These are phyloP conservation scores for Empidonax traillii DNA, from an alignment of 2,113 vertebrate species.

Conservation along the genomic window DNA sequence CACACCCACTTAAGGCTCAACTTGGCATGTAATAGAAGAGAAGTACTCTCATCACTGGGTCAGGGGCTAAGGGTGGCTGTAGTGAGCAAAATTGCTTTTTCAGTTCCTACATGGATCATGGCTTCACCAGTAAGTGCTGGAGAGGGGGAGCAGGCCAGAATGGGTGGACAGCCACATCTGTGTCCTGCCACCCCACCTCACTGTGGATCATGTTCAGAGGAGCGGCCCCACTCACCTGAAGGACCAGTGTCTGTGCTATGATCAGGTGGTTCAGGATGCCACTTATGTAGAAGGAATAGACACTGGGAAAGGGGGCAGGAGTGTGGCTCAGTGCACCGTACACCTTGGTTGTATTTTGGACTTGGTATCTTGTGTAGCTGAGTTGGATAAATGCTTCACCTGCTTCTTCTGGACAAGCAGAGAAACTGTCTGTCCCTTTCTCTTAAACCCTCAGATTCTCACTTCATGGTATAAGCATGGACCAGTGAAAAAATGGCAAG, in stretches of 20 bases:
- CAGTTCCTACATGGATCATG: fast-evolving
- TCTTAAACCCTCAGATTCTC: not conserved
- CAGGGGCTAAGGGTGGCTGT: not conserved
- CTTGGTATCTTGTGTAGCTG: not conserved
- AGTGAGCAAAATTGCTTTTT: not conserved
- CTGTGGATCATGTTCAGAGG: not conserved
- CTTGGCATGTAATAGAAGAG: not conserved
- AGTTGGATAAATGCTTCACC: not conserved
- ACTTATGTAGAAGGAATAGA: fast-evolving
- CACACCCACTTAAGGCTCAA: fast-evolving
- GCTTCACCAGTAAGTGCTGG: not conserved
- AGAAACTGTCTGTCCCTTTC: not conserved
- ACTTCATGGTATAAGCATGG: not conserved
- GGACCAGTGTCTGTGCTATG: not conserved
- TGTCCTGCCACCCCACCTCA: not conserved
- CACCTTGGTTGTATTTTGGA: not conserved
- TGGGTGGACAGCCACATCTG: too few species aligned
- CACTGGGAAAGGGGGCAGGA: not conserved
- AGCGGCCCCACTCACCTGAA: fast-evolving
- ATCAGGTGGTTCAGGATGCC: not conserved
- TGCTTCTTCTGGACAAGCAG: not conserved
- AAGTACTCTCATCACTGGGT: not conserved
- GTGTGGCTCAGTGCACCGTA: fast-evolving
- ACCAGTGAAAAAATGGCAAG: not conserved
- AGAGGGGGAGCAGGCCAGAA: not conserved